Base-by-base conservation (phyloP, 1,140 invertebrate genomes). In the Drosophila tani region DNA sequence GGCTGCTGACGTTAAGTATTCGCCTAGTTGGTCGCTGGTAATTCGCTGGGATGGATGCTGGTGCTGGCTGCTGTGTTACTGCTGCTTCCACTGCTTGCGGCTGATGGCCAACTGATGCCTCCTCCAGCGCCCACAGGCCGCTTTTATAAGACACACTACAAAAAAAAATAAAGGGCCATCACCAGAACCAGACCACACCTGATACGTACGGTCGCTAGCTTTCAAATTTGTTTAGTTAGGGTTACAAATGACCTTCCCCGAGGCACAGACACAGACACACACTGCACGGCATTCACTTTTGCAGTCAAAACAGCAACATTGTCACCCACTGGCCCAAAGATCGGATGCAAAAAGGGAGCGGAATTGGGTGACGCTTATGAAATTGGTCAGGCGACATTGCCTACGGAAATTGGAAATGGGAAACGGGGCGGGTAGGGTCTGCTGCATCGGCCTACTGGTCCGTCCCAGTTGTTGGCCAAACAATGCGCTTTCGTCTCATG, bases 171-270 rank as follows among this genome's bases (percentile, higher is more conserved):
- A 77, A 84, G 75, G 82, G 75, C 74, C 74, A 74, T 70, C 77
- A 62, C 46, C 65, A 90, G 81, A 88, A 88, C 81, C 74, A 63
- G 81, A 74, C 68, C 81, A 81, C 85, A 87, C 55, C 82, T 67
- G 85, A 88, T 88, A 88, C 69, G 86, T 71, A 38, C 60, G 24
- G 17, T 56, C 53, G 69, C 38, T 15, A 73, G 81, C 87, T 91
- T 91, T 91, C 87, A 91, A 91, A 91, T 91, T 91, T 91, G 81
- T 84, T 77, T 79, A 84, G 88, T 91, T 91, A 84, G 66, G 69
- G 75, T 91, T 91, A 91, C 87, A 91, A 84, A 88, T 88, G 83
- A 91, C 87, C 87, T 91, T 91, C 65, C 55, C 24, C 49, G 19
- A 24, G 55, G 27, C 32, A 32, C 32, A 56, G 67, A 35, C 24